phyloP scores from a whole-genome alignment of 2,113 vertebrate species.

The Eidolon helvum region DNA sequence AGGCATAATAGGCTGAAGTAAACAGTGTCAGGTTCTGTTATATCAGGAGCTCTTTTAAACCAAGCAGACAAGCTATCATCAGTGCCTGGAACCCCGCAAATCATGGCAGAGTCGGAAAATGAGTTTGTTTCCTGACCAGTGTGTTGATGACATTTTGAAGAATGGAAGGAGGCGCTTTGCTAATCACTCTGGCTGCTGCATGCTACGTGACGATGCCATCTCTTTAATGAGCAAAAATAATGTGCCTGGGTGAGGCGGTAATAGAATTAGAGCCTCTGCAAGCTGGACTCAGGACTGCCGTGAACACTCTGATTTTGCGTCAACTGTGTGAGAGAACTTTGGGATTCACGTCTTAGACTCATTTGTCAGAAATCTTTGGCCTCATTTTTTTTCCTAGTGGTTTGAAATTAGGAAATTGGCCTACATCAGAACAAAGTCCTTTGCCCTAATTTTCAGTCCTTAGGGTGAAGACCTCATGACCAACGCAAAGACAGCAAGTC shows the following conservation, averaged over 20 bases:
- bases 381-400: neutral
- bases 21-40: slow-evolving; percentile 91
- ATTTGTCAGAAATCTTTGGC: slow-evolving; percentile 26
- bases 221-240: slow-evolving; percentile 86
- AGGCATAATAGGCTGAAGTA: slow-evolving; percentile 88
- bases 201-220: slow-evolving; percentile 82
- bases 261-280: slow-evolving; percentile 77
- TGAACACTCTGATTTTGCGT: slow-evolving; percentile 35
- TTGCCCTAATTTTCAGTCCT: slow-evolving; percentile 29
- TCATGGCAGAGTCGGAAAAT: slow-evolving; percentile 84
- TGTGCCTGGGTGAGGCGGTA: slow-evolving; percentile 73
- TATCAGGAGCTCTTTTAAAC: slow-evolving; percentile 88
- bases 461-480: neutral
- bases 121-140: slow-evolving; percentile 88
- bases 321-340: neutral
- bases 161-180: slow-evolving; percentile 85
- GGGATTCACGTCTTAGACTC: neutral
- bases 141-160: slow-evolving; percentile 86
- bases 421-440: neutral
- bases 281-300: slow-evolving; percentile 31
- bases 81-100: slow-evolving; percentile 85
- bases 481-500: slow-evolving; percentile 12
- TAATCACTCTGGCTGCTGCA: slow-evolving; percentile 83
- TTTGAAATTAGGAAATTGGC: slow-evolving; percentile 30
- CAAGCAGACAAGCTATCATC: slow-evolving; percentile 88